phyloP scores from a whole-genome alignment of 2,888 invertebrate genomes.

The Molorchus minor region DNA sequence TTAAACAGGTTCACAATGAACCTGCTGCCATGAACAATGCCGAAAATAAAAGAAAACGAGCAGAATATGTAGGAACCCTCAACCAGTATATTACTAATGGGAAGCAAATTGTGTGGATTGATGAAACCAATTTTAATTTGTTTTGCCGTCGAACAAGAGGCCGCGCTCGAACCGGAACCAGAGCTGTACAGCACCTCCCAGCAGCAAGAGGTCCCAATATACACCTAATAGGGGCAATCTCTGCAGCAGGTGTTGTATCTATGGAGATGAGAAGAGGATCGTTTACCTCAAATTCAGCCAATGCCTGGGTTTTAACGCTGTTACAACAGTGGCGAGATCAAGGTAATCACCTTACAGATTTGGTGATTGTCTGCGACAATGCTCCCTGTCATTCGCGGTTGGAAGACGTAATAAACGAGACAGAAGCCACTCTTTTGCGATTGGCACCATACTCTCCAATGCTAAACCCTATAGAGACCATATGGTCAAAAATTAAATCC shows the following conservation, averaged over 20 bases:
- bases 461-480: neutral
- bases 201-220: slow-evolving; percentile 1
- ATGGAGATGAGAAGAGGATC: neutral
- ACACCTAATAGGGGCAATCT: slow-evolving; percentile 7
- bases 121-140: slow-evolving; percentile 13
- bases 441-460: slow-evolving; percentile 26
- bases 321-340: slow-evolving; percentile 14
- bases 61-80: no score
- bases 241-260: neutral
- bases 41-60: no score
- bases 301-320: slow-evolving; percentile 1
- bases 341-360: slow-evolving; percentile 21
- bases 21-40: no score
- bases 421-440: slow-evolving; percentile 27
- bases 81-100: no score
- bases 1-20: no score
- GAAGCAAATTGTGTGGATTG: slow-evolving; percentile 2
- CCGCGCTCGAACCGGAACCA: neutral
- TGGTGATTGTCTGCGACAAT: no score
- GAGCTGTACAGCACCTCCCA: neutral
- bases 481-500: neutral
- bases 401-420: neutral
- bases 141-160: slow-evolving; percentile 14
- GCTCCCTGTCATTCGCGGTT: slow-evolving; percentile 30
- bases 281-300: neutral